These are phyloP conservation scores for Armadillidium nasatum DNA, from an alignment of 1,140 invertebrate species.

Conservation along the genomic window DNA sequence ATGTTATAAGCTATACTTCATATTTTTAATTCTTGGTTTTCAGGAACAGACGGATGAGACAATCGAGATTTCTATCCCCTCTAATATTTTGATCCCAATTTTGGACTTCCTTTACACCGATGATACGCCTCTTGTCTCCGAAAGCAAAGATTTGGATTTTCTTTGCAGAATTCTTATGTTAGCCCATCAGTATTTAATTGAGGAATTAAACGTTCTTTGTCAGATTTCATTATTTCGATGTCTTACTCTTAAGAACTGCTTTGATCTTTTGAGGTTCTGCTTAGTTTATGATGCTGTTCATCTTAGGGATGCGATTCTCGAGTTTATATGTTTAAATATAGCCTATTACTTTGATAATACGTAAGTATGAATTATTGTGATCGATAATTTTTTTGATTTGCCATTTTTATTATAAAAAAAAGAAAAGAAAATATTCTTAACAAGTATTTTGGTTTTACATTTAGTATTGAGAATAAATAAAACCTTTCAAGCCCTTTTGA, in stretches of 20 bases:
- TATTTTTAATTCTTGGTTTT: neutral
- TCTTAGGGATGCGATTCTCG: neutral
- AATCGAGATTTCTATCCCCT: neutral
- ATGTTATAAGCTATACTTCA: neutral
- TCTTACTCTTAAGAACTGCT: neutral
- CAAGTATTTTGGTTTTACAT: too few relatives aligned
- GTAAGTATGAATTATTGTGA: too few relatives aligned
- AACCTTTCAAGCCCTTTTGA: too few relatives aligned
- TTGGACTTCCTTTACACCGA: conserved; percentile 1
- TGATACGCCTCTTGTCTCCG: neutral
- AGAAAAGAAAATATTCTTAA: too few relatives aligned
- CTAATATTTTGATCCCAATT: neutral
- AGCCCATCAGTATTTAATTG: neutral
- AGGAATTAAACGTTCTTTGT: neutral
- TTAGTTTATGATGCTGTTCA: neutral
- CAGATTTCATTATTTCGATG: neutral
- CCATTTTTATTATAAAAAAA: too few relatives aligned
- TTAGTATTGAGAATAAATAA: too few relatives aligned
- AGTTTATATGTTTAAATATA: conserved; percentile 4
- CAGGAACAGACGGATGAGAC: neutral
- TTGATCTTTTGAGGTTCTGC: neutral
- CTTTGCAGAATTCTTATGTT: neutral
- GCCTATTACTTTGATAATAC: neutral
- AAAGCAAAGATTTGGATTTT: neutral
- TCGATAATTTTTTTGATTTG: too few relatives aligned